Conservation (phyloP, 92 coral and sea anemone genomes). For the Palythoa grandiflora region DNA sequence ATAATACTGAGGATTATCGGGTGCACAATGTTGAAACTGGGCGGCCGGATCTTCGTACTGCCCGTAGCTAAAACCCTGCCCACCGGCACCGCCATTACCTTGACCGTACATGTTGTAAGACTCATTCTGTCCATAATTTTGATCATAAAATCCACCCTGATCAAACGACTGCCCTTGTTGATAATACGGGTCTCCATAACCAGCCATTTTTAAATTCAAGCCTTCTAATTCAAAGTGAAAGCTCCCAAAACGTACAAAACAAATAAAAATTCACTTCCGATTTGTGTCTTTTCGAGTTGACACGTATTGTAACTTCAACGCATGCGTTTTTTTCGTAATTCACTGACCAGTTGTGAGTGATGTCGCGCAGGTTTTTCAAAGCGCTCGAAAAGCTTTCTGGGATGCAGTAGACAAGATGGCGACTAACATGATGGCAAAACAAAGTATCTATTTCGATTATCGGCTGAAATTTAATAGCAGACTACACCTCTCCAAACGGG, state of each 20-base stretch:
- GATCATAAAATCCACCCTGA: constrained; percentile 86
- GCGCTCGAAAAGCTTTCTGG: constrained; percentile 11
- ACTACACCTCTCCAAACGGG: not conserved
- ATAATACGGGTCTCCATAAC: constrained; percentile 65
- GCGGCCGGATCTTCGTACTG: constrained; percentile 65
- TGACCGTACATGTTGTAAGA: constrained; percentile 39
- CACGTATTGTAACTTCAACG: constrained; percentile 33
- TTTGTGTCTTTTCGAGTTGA: not conserved
- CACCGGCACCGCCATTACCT: constrained; percentile 31
- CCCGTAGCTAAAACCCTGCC: constrained; percentile 30
- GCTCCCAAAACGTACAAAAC: not conserved
- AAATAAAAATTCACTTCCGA: not conserved
- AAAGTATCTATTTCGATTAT: not conserved
- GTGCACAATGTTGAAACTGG: constrained; percentile 66
- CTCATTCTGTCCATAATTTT: constrained; percentile 75
- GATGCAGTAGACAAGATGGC: constrained; percentile 14
- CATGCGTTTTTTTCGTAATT: not conserved
- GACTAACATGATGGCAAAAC: not conserved
- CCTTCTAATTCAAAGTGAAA: not conserved
- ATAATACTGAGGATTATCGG: constrained; percentile 65
- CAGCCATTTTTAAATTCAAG: constrained; percentile 58
- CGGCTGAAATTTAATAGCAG: constrained; percentile 6
- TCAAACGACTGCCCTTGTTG: constrained; percentile 78
- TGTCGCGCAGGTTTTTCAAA: not conserved
- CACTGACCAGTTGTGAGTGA: constrained; percentile 21